phyloP scores from a whole-genome alignment of 2,888 invertebrate genomes.

The Leptodirus hochenwartii region DNA sequence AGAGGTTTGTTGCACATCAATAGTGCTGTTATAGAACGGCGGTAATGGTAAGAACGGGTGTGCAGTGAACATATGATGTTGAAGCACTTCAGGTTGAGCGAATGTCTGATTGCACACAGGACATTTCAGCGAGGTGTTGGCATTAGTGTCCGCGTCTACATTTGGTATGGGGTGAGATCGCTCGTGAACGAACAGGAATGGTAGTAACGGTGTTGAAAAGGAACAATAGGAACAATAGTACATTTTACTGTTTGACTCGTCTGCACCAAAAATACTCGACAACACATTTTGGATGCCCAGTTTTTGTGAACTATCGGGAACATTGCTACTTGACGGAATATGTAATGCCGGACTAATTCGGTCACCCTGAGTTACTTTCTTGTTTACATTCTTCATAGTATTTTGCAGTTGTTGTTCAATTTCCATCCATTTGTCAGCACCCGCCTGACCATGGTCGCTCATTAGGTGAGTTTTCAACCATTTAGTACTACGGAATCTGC shows the following conservation, averaged over 20 bases:
- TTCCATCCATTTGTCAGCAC: conserved; percentile 42
- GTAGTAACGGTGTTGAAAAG: conserved; percentile 75
- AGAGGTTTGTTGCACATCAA: conserved; percentile 21
- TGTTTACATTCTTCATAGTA: conserved; percentile 19
- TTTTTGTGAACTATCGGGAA: no score
- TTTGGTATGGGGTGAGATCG: conserved; percentile 43
- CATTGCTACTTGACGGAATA: no score
- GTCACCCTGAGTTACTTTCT: conserved; percentile 15
- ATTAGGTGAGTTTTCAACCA: conserved; percentile 76
- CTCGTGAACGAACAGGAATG: conserved; percentile 84
- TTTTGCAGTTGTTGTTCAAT: conserved; percentile 31
- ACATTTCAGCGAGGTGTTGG: conserved; percentile 29
- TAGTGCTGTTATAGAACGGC: conserved; percentile 26
- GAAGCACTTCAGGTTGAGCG: conserved; percentile 35
- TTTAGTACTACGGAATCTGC: conserved; percentile 73
- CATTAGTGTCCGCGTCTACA: conserved; percentile 16
- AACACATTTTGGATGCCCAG: conserved; percentile 32
- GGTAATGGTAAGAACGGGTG: conserved; percentile 31
- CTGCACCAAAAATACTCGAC: conserved; percentile 32
- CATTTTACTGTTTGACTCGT: conserved; percentile 43
- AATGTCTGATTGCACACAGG: conserved; percentile 40
- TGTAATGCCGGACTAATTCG: conserved; percentile 34
- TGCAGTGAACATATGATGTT: conserved; percentile 43
- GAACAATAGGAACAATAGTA: conserved; percentile 83
- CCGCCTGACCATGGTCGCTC: conserved; percentile 63